These are phyloP conservation scores for Campylomormyrus numenius DNA, from an alignment of 2,113 vertebrate species.

Conservation along the genomic window DNA sequence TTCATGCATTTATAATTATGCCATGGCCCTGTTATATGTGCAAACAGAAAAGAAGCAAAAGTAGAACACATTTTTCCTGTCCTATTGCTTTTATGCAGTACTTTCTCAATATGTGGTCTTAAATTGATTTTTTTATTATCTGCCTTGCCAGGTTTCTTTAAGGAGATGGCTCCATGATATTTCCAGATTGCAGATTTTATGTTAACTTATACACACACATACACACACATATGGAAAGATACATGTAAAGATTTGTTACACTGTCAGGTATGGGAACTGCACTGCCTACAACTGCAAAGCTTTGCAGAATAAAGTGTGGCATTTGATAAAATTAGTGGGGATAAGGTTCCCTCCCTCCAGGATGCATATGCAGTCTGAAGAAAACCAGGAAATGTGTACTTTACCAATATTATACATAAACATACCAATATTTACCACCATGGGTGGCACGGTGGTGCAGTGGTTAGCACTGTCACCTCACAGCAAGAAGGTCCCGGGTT, in stretches of 20 bases:
- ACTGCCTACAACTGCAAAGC: neutral
- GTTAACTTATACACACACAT: neutral
- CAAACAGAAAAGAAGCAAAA: neutral
- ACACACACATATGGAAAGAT: neutral
- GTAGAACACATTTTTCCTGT: neutral
- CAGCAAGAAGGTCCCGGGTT: no score
- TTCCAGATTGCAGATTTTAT: neutral
- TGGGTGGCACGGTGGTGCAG: no score
- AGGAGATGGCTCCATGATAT: neutral
- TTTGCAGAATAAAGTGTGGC: neutral
- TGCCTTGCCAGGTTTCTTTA: neutral
- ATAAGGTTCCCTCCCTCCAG: neutral
- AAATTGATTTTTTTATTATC: neutral
- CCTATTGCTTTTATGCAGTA: neutral
- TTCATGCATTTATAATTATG: neutral
- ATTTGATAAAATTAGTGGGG: neutral
- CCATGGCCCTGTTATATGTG: neutral
- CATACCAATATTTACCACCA: no score
- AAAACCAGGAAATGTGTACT: neutral
- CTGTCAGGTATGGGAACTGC: neutral
- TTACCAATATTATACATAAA: no score
- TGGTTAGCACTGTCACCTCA: no score
- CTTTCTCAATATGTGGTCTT: neutral
- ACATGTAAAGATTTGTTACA: neutral
- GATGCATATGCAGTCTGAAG: neutral